These are phyloP conservation scores for Cheilosia urbana DNA, from an alignment of 2,888 invertebrate genomes.

Conservation along the genomic window DNA sequence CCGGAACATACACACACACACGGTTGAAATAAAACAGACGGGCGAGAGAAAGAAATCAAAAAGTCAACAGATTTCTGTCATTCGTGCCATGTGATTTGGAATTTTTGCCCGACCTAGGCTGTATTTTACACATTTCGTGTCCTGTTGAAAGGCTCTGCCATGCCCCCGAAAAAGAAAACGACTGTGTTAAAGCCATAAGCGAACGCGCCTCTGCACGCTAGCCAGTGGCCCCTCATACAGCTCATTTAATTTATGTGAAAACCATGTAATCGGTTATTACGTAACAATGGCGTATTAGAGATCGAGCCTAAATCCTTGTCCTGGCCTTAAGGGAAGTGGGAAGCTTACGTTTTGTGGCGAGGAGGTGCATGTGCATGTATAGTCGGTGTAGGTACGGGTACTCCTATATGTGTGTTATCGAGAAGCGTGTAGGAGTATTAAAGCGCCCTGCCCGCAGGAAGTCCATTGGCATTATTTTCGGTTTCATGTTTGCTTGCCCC, in stretches of 20 bases:
- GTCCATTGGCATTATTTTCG: conserved; percentile 63
- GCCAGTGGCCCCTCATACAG: conserved; percentile 20
- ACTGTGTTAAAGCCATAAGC: conserved; percentile 29
- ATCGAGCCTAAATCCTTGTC: conserved; percentile 39
- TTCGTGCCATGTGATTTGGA: conserved; percentile 57
- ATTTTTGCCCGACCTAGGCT: conserved; percentile 14
- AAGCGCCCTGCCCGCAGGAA: conserved; percentile 48
- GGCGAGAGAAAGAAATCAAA: conserved; percentile 63
- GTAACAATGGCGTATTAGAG: conserved; percentile 48
- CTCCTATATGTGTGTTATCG: conserved; percentile 41
- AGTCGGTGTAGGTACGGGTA: not conserved
- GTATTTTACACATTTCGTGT: conserved; percentile 46
- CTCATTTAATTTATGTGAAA: conserved; percentile 56
- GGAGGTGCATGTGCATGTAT: not conserved
- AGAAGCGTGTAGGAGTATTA: conserved; percentile 58
- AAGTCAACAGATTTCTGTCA: conserved; percentile 70
- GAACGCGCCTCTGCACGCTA: conserved; percentile 47
- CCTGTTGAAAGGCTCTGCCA: conserved; percentile 45
- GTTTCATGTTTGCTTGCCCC: conserved; percentile 57
- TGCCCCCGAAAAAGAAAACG: conserved; percentile 24
- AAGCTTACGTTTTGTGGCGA: not conserved
- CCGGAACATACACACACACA: conserved; percentile 22
- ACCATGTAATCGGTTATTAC: conserved; percentile 67
- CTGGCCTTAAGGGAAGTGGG: not conserved
- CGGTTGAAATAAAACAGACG: conserved; percentile 59